Base-by-base conservation (phyloP, 53 echinoderm and acorn worm genomes). In the Patiria pectinifera region DNA sequence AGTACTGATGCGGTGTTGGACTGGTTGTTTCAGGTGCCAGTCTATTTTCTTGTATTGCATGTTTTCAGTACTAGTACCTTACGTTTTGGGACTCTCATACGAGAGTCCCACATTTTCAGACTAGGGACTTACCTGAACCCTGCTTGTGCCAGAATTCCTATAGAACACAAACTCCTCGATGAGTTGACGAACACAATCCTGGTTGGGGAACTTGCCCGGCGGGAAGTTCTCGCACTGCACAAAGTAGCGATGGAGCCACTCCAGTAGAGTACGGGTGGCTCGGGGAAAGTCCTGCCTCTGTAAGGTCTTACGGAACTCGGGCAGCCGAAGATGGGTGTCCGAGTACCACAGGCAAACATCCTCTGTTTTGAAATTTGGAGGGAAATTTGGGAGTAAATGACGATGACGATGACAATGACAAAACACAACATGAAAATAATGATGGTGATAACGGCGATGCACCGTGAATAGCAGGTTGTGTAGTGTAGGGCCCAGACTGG, bases 301-400 rank as follows among this genome's bases (percentile, higher is more conserved):
- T 6, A 98, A 95, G 22, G 87, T 85, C 60, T 82, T 53, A 2
- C 92, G 93, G 18, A 96, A 90, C 23, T 94, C 96, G 22, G 94
- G 98, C 48, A 98, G 66, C 15, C 95, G 49, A 13, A 93, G 89
- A 12, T 93, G 94, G 22, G 94, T 92, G 77, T 96, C 94, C 0
- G 98, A 94, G 82, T 95, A 98, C 98, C 98, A 97, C 45, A 97
- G 94, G 86, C 96, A 96, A 0, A 97, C 97, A 45, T 91, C 85
- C 26, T 85, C 94, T 94, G 87, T 19, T 22, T 21, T 35, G 35
- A 89, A 45, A 69, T 43, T 76, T 35, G 35, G 35, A 35, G 35
- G 35, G 35, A 35, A 35, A 35, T 35, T 35, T 35, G 35, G 35
- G 35, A 1, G 1, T 35, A 35, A 35, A 35, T 35, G 35, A 35